Evolutionary conservation across 2,888 invertebrate genomes (phyloP), one percentile per base, ranked within the genome.

Genomic region (Ametastegia equiseti): DNA sequence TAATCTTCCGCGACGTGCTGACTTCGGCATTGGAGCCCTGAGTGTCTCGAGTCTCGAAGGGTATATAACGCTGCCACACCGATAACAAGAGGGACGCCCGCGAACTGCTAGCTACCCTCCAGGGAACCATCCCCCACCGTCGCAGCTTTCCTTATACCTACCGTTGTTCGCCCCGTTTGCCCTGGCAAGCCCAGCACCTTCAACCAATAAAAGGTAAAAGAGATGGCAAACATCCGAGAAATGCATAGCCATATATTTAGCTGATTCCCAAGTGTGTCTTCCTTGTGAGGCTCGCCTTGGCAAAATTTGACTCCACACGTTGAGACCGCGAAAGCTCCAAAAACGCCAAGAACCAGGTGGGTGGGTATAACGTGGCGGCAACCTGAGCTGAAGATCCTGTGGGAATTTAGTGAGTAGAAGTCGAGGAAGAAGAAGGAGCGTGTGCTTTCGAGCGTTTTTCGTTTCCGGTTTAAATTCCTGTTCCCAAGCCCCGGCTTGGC

Each of bases 1-100:
- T 88, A 88, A 89, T 88, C 86, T 89, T 87, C 83, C 85, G 82
- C 85, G 86, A 86, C 86, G 85, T 86, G 88, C 88, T 88, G 89
- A 89, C 88, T 87, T 85, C 82, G 85, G 83, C 83, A 82, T 82
- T 81, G 84, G 82, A 85, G 84, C 81, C 84, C 85, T 84, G 80
- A 82, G 82, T 84, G 86, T 86, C 87, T 85, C 86, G 65, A 83
- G 86, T 81, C 83, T 83, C 83, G 69, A 65, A 71, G 57, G n/a
- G 47, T 69, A 77, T 73, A 82, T 82, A 81, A 81, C 82, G 83
- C 54, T 42, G 79, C 83, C 81, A 77, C 80, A 60, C 81, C 81
- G 85, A 86, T 86, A 86, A 87, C 84, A 84, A 84, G 86, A 82
- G 84, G 82, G 84, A 83, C 83, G 85, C 83, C 36, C 36, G 69